These are phyloP conservation scores for Nomia melanderi DNA, from an alignment of 1,140 invertebrate species.

Conservation along the genomic window DNA sequence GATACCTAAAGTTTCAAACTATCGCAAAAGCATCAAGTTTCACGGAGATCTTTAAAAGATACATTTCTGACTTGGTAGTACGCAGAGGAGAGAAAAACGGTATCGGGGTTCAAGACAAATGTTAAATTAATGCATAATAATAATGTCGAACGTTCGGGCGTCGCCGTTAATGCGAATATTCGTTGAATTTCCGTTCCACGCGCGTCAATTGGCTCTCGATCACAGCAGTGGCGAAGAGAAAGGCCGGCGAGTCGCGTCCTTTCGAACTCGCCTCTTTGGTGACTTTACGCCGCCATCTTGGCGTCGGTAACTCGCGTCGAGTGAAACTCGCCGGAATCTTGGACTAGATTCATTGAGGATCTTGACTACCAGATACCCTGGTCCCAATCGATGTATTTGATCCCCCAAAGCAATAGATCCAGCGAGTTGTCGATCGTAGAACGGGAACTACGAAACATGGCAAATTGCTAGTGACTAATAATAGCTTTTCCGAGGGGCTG, in stretches of 20 bases:
- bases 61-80: too few relatives aligned
- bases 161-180: not conserved
- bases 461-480: slow-evolving; percentile 63
- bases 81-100: too few relatives aligned
- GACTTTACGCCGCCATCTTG: slow-evolving; percentile 16
- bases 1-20: too few relatives aligned
- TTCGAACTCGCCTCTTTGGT: slow-evolving; percentile 38
- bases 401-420: slow-evolving; percentile 74
- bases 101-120: too few relatives aligned
- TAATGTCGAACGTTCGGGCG: too few relatives aligned
- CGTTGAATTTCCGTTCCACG: slow-evolving; percentile 6
- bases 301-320: not conserved
- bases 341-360: slow-evolving; percentile 57
- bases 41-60: too few relatives aligned
- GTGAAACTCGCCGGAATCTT: slow-evolving; percentile 31
- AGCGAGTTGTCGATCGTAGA: slow-evolving; percentile 67
- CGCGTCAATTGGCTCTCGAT: slow-evolving; percentile 3
- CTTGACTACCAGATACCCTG: slow-evolving; percentile 66
- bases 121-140: too few relatives aligned
- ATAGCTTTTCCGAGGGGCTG: slow-evolving; percentile 22
- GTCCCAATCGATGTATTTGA: slow-evolving; percentile 74
- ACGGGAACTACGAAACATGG: slow-evolving; percentile 69
- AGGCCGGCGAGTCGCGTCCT: slow-evolving; percentile 10
- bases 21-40: too few relatives aligned
- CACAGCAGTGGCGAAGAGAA: slow-evolving; percentile 29